phyloP scores from a whole-genome alignment of 2,113 vertebrate species.

The Cyprinodon brontotheroides region DNA sequence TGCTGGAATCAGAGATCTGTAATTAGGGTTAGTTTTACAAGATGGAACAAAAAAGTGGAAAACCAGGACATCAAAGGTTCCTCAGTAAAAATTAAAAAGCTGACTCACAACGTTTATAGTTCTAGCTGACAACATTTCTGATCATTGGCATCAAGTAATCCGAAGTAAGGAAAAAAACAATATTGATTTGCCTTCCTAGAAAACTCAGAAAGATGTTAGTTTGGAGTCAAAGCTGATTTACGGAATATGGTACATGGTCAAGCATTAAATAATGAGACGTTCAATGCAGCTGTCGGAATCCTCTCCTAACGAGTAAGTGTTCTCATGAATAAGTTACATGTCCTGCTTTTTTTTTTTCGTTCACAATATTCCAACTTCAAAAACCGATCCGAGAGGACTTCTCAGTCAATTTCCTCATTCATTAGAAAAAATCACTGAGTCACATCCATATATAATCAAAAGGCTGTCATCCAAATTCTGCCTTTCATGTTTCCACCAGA shows the following conservation, averaged over 20 bases:
- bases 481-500: conserved; percentile 34
- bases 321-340: conserved; percentile 14
- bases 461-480: conserved; percentile 34
- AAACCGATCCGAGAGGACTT: conserved; percentile 19
- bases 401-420: conserved; percentile 34
- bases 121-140: not conserved
- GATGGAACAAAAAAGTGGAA: not conserved
- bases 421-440: conserved; percentile 30
- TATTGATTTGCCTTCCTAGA: not conserved
- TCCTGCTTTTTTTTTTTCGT: not conserved
- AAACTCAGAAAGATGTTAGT: not conserved
- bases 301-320: not conserved
- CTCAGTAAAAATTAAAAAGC: not conserved
- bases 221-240: not conserved
- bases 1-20: not conserved
- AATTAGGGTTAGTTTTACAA: not conserved
- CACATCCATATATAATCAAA: conserved; percentile 46
- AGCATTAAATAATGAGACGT: not conserved
- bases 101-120: not conserved
- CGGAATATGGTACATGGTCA: not conserved
- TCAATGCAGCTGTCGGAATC: not conserved
- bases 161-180: not conserved
- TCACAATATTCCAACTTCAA: conserved; percentile 1
- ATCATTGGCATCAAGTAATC: not conserved
- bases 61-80: not conserved